Conservation (phyloP, 2,113 vertebrate genomes). For the Arenaria interpres region DNA sequence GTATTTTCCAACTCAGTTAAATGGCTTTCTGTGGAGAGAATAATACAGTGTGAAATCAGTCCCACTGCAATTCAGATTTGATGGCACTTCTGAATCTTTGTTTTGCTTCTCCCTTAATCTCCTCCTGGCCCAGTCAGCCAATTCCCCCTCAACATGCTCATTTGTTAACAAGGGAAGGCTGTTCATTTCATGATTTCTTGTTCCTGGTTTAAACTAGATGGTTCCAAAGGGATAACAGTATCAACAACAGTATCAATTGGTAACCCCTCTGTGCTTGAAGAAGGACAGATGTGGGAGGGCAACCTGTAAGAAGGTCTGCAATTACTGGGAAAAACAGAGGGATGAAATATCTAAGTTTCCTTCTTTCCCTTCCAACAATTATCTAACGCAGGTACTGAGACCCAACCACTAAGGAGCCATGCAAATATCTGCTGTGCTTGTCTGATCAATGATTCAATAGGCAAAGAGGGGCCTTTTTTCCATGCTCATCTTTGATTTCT, state of each 20-base stretch:
- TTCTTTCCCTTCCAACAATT: slow-evolving; percentile 42
- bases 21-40: not conserved
- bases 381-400: slow-evolving; percentile 7
- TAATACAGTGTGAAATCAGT: not conserved
- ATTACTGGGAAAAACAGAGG: not conserved
- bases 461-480: slow-evolving; percentile 48
- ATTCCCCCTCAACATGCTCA: not conserved
- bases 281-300: not conserved
- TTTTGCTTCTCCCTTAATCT: not conserved
- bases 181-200: not conserved
- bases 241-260: not conserved
- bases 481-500: slow-evolving; percentile 64
- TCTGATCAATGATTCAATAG: slow-evolving; percentile 70
- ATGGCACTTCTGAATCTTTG: not conserved
- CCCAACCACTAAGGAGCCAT: slow-evolving; percentile 43
- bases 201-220: not conserved
- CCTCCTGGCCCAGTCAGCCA: not conserved
- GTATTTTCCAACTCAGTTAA: not conserved
- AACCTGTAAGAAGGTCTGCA: not conserved
- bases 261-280: not conserved
- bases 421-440: slow-evolving; percentile 56
- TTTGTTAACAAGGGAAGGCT: not conserved
- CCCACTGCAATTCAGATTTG: not conserved
- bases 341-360: not conserved
- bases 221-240: not conserved